Evolutionary conservation across 1,140 invertebrate species (phyloP), one percentile per base, ranked within the genome.

Genomic region (Drosophila obscura): DNA sequence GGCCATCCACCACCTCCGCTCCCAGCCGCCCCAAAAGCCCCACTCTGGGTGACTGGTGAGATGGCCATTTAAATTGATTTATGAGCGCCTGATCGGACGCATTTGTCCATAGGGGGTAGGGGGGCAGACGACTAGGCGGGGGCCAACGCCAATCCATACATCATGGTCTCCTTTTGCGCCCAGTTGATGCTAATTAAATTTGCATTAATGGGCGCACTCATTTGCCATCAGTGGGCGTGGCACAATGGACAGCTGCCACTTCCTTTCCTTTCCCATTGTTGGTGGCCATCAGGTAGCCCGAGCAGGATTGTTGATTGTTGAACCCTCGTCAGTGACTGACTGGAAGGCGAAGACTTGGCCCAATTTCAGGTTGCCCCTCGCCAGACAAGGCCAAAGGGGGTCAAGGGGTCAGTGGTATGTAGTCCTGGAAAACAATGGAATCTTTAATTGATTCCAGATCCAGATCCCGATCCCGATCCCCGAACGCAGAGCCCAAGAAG

Each of bases 21-120:
- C 26, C 5, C 15, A 35, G 22, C 4, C 22, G 22, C 2, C 22
- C 22, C 22, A 24, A 24, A 4, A 24, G 22, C 22, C 22, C 22
- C 22, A 24, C 64, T 35, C 43, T 26, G 45, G 55, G 19, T 19
- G 19, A 50, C 55, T 48, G 45, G 62, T 53, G 39, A 65, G 77
- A 51, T 81, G 77, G 53, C 80, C 81, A 85, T 63, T 85, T 85
- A 87, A 85, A 87, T 87, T 85, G 77, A 85, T 85, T 87, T 87
- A 85, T 81, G 81, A 22, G 51, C 62, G 59, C 65, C 73, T 71
- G 81, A 85, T 87, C 81, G 77, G 49, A 57, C 55, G 77, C 77
- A 77, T 80, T 84, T 80, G 81, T 76, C 50, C 22, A 66, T 49
- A 53, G 43, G 68, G 64, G 53, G 59, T 60, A 57, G 66, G 48